phyloP scores from a whole-genome alignment of 2,888 invertebrate genomes.

The Ashinkailepas kermadecensis region DNA sequence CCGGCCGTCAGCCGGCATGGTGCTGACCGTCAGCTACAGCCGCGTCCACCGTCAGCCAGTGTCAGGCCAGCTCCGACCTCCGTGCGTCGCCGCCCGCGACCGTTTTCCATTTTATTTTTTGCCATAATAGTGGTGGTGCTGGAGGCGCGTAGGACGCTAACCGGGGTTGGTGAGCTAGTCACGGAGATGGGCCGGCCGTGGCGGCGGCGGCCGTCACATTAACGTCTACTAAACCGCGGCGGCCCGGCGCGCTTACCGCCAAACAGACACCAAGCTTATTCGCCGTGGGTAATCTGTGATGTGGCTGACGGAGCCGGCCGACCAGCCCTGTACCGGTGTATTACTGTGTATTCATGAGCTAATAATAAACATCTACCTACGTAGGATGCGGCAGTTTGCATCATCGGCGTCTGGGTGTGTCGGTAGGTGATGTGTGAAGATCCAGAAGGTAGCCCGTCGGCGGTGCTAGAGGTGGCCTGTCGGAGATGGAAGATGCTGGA shows the following conservation, averaged over 20 bases:
- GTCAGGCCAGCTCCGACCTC: background rate
- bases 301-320: background rate
- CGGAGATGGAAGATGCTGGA: too few species aligned
- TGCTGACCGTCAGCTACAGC: background rate
- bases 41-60: too few species aligned
- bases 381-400: background rate
- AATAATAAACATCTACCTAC: constrained; percentile 15
- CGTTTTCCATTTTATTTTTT: constrained; percentile 9
- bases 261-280: background rate
- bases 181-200: background rate
- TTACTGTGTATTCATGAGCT: constrained; percentile 9
- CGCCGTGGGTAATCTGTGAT: constrained; percentile 13
- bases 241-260: background rate
- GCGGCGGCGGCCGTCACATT: background rate
- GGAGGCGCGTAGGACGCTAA: background rate
- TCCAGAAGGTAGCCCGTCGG: too few species aligned
- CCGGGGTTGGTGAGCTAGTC: constrained; percentile 10
- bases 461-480: too few species aligned
- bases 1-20: background rate
- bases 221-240: constrained; percentile 16
- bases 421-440: too few species aligned
- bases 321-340: background rate
- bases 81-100: background rate
- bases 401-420: too few species aligned
- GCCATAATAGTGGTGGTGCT: constrained; percentile 3